These are phyloP conservation scores for Silurus glanis DNA, from an alignment of 2,113 vertebrate genomes.

Conservation along the genomic window DNA sequence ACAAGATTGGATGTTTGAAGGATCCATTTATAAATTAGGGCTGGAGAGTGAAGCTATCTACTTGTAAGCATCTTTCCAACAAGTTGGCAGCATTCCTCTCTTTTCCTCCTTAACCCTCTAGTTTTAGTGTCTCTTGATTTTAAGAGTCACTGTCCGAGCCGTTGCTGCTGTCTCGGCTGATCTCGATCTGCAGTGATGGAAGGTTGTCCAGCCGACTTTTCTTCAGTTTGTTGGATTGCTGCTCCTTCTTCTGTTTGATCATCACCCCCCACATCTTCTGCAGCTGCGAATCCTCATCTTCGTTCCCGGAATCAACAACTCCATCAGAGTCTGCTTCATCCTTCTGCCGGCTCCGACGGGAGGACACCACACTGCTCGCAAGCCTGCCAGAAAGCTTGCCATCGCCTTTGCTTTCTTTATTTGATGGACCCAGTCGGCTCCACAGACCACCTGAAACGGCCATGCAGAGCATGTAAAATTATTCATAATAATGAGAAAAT, in stretches of 20 bases:
- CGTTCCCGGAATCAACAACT: slow-evolving; percentile 54
- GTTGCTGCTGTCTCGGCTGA: slow-evolving; percentile 95
- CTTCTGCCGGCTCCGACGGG: slow-evolving; percentile 52
- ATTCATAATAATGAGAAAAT: neutral
- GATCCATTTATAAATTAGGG: neutral
- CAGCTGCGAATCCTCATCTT: slow-evolving; percentile 90
- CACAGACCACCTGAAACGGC: slow-evolving; percentile 80
- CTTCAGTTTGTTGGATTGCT: slow-evolving; percentile 80
- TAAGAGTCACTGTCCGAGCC: slow-evolving; percentile 90
- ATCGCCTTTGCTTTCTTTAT: slow-evolving; percentile 71
- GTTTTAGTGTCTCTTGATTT: slow-evolving; percentile 51
- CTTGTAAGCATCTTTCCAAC: slow-evolving; percentile 14
- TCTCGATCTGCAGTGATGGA: slow-evolving; percentile 95
- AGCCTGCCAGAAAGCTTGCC: slow-evolving; percentile 44
- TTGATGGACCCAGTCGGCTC: slow-evolving; percentile 87
- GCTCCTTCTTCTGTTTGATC: slow-evolving; percentile 95
- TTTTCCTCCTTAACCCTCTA: neutral
- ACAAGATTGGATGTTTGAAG: neutral
- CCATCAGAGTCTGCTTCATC: slow-evolving; percentile 46
- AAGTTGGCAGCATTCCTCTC: slow-evolving; percentile 15
- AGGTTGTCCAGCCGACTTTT: slow-evolving; percentile 94
- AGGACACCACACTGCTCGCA: neutral
- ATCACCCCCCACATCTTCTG: slow-evolving; percentile 94
- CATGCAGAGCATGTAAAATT: neutral
- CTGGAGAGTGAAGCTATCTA: slow-evolving; percentile 38